Evolutionary conservation across 1,140 invertebrate species (phyloP), one percentile per base, ranked within the genome.

Genomic region (Anoplophora glabripennis): DNA sequence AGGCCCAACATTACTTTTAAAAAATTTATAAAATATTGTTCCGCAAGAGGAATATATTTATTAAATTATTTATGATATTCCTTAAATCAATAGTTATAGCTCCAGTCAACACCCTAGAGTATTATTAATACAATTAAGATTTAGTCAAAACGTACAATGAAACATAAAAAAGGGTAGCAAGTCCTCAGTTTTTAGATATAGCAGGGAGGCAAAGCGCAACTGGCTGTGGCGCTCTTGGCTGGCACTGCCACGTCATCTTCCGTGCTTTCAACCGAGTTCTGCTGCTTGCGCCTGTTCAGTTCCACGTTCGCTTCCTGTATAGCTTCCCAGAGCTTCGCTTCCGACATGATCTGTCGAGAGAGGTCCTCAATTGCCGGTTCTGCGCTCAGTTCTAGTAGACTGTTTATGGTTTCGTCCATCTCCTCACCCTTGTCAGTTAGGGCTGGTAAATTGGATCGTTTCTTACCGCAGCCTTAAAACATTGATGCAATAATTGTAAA

Each of bases 321-420:
- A 1, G 87, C 87, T 67, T 89, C 88, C 80, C 85, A 89, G 7
- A 89, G 78, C 71, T 89, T 89, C 0, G 87, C 87, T 75, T 89
- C 86, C 0, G 86, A 86, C 68, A 89, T 79, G 7, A 89, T 89
- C 72, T 89, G 87, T 45, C 87, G 80, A 42, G 85, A 87, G 0
- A 89, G 75, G 60, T 90, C 87, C 54, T 88, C 87, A 0, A 89
- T 82, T 3, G 84, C 82, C 7, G 84, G 83, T 61, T 88, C 86
- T 0, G 83, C 81, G 64, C 82, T 84, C 37, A 86, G 75, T 54
- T 88, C 86, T 53, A 86, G 72, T 3, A 86, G 72, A 38, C 84
- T 79, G 37, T 79, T 82, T 34, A 87, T 75, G 1, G 80, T 77
- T 53, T 89, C 86, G 4, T 86, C 86, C 70, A 67, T 63, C 52